These are phyloP conservation scores for Holacanthus passer DNA, from an alignment of 2,113 vertebrate species.

Conservation along the genomic window DNA sequence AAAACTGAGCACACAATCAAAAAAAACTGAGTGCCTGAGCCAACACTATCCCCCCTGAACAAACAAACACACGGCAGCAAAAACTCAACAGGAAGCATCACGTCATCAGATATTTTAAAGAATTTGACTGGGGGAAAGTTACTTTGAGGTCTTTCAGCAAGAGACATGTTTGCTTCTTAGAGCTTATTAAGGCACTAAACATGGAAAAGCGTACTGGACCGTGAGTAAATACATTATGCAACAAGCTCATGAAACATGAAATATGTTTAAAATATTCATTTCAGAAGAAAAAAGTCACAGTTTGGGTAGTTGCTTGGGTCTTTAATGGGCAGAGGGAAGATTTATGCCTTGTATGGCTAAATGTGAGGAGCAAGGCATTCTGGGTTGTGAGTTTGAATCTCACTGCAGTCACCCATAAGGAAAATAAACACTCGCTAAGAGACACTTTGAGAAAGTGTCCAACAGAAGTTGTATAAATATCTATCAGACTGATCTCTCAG, in stretches of 20 bases:
- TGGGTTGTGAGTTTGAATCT: background rate
- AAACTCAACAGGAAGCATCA: background rate
- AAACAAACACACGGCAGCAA: background rate
- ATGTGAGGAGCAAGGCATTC: background rate
- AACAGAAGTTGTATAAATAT: constrained; percentile 17
- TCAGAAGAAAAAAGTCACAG: constrained; percentile 15
- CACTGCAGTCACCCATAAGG: background rate
- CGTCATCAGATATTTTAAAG: background rate
- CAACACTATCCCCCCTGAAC: background rate
- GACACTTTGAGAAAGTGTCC: background rate
- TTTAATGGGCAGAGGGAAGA: background rate
- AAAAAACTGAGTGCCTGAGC: background rate
- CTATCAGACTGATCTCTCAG: constrained; percentile 22
- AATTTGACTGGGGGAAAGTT: background rate
- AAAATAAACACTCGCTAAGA: background rate
- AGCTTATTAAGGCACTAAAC: constrained; percentile 24
- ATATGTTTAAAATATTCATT: constrained; percentile 58
- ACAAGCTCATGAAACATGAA: constrained; percentile 41
- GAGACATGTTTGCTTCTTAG: constrained; percentile 30
- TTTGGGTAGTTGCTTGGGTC: background rate
- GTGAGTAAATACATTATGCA: constrained; percentile 63
- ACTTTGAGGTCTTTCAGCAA: constrained; percentile 19
- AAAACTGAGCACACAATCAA: background rate
- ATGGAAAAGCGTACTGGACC: constrained; percentile 4
- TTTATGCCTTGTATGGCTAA: background rate